Percentiles rank a stretch among this genome's conserved stretches.
phyloP scores from a whole-genome alignment of 2,888 invertebrate species.

The Alcis repandata region DNA sequence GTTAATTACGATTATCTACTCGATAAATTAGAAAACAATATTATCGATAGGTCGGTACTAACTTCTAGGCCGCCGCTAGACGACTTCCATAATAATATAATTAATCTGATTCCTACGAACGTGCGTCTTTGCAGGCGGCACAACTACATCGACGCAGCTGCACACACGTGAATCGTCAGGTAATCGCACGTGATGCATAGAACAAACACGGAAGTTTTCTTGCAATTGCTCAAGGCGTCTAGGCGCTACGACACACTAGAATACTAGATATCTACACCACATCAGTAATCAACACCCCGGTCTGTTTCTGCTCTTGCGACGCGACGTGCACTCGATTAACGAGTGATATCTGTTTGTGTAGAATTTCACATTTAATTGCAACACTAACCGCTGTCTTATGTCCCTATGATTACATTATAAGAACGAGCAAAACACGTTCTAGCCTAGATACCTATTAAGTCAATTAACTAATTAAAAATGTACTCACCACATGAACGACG shows the following conservation, averaged over 20 bases:
- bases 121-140: conserved; percentile 4
- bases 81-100: background rate
- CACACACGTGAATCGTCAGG: conserved; percentile 48
- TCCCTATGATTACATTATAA: background rate
- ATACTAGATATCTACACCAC: conserved; percentile 36
- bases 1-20: conserved; percentile 54
- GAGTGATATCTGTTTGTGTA: conserved; percentile 28
- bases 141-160: conserved; percentile 3
- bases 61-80: background rate
- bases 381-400: background rate
- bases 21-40: conserved; percentile 9
- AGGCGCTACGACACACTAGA: conserved; percentile 36
- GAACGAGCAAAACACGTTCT: conserved; percentile 2
- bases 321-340: conserved; percentile 35
- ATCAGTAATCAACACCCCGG: conserved; percentile 44
- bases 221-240: conserved; percentile 49
- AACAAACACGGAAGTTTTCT: conserved; percentile 56
- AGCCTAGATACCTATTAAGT: conserved; percentile 15
- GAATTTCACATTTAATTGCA: conserved; percentile 30
- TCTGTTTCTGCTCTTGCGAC: conserved; percentile 38
- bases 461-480: conserved; percentile 23
- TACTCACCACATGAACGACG: conserved; percentile 90
- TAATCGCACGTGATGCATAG: conserved; percentile 51
- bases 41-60: background rate
- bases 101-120: conserved; percentile 2